phyloP scores from a whole-genome alignment of 2,797 vertebrate species.

The Schizopygopsis pylzovi region DNA sequence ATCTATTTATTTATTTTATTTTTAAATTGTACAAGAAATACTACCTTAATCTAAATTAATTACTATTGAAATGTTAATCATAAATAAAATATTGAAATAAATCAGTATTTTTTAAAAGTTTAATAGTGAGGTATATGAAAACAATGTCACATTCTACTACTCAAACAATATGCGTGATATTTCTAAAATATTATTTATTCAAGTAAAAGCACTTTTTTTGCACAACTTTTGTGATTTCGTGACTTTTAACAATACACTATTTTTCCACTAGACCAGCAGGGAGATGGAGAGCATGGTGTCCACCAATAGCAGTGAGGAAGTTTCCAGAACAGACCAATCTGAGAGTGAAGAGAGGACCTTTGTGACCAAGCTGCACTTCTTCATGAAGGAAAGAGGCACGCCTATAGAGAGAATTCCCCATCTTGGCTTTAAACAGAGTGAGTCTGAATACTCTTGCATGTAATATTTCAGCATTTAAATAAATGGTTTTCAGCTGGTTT shows the following conservation, averaged over 20 bases:
- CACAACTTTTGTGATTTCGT: too few species aligned
- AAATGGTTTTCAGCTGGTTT: not conserved
- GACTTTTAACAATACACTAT: not conserved
- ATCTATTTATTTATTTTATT: too few species aligned
- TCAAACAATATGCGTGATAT: not conserved
- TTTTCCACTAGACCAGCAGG: conserved; percentile 66
- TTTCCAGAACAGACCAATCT: conserved; percentile 49
- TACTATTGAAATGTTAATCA: not conserved
- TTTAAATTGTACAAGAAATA: not conserved
- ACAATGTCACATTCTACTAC: not conserved
- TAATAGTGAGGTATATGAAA: not conserved
- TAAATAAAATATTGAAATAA: not conserved
- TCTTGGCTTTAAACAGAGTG: conserved; percentile 97
- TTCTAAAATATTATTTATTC: not conserved
- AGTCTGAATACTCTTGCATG: conserved; percentile 58
- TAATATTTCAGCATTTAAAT: not conserved
- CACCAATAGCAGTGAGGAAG: conserved; percentile 71
- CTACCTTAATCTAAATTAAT: not conserved
- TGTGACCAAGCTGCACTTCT: conserved; percentile 85
- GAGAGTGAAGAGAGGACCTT: conserved; percentile 87
- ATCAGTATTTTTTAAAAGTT: not conserved
- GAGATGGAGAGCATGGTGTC: conserved; percentile 77
- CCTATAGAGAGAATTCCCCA: conserved; percentile 97
- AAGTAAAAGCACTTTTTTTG: not conserved
- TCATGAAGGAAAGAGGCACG: conserved; percentile 90